Conservation (phyloP, 2,113 vertebrate genomes). For the Toxotes jaculatrix region DNA sequence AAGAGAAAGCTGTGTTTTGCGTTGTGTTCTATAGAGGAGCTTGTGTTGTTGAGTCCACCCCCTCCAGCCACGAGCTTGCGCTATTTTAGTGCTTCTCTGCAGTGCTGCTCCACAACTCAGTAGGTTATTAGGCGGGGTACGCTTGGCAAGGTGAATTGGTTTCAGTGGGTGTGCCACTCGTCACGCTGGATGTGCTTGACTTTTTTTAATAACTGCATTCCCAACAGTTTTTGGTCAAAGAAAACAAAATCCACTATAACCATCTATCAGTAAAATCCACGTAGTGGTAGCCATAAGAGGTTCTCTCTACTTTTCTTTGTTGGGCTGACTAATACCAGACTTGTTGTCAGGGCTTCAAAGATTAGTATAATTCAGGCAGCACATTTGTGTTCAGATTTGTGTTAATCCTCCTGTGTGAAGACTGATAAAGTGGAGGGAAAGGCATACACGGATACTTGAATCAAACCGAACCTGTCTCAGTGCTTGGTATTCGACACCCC, state of each 20-base stretch:
- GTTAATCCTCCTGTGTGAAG: constrained; percentile 33
- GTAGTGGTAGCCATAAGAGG: background rate
- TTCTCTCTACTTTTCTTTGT: background rate
- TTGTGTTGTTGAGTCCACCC: constrained; percentile 28
- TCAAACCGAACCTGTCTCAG: background rate
- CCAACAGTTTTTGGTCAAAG: background rate
- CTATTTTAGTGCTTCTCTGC: constrained; percentile 69
- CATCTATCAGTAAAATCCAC: background rate
- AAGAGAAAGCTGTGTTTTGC: constrained; percentile 19
- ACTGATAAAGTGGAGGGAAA: background rate
- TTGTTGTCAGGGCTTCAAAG: constrained; percentile 23
- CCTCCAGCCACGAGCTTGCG: constrained; percentile 47
- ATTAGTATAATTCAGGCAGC: constrained; percentile 15
- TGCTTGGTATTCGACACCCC: constrained; percentile 21
- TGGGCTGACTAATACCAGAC: background rate
- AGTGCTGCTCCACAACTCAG: constrained; percentile 54
- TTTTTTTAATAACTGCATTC: background rate
- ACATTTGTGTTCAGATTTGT: constrained; percentile 16
- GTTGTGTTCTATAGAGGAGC: constrained; percentile 12
- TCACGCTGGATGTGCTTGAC: constrained; percentile 4
- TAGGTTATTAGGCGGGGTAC: constrained; percentile 44
- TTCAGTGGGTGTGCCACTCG: constrained; percentile 34
- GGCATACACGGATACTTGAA: constrained; percentile 23
- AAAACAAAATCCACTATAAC: background rate
- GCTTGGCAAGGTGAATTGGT: constrained; percentile 35